Percentiles rank a stretch among this genome's conserved stretches.
phyloP scores from a whole-genome alignment of 2,113 vertebrate genomes.

The Rhinopithecus roxellana region DNA sequence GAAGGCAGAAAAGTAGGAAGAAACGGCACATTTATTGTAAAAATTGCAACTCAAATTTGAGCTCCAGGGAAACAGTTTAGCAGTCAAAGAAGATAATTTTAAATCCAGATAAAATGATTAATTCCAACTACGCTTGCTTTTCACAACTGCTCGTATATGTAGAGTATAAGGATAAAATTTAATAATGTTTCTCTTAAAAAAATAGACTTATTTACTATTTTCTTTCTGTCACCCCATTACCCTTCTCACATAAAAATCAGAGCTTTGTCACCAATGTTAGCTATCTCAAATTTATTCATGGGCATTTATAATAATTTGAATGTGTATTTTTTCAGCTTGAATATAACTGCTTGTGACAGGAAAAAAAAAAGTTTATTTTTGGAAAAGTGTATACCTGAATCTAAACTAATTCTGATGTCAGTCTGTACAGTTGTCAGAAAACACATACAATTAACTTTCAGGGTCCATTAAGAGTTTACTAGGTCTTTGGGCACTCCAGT shows the following conservation, averaged over 20 bases:
- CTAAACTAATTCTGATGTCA: neutral
- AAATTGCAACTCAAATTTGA: slow-evolving; percentile 13
- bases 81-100: neutral
- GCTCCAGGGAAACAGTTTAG: neutral
- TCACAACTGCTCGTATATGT: neutral
- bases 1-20: neutral
- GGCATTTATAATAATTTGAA: neutral
- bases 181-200: neutral
- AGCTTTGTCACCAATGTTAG: neutral
- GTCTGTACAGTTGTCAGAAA: neutral
- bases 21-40: neutral
- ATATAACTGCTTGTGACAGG: neutral
- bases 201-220: neutral
- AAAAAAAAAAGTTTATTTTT: neutral
- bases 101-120: slow-evolving; percentile 7
- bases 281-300: neutral
- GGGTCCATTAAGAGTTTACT: neutral
- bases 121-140: slow-evolving; percentile 25
- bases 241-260: neutral
- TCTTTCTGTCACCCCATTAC: neutral
- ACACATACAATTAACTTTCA: neutral
- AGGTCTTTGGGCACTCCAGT: neutral
- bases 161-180: neutral
- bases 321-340: neutral
- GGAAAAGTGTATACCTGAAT: neutral